Conservation (phyloP, 1,140 invertebrate species). For the Zaprionus nigranus region DNA sequence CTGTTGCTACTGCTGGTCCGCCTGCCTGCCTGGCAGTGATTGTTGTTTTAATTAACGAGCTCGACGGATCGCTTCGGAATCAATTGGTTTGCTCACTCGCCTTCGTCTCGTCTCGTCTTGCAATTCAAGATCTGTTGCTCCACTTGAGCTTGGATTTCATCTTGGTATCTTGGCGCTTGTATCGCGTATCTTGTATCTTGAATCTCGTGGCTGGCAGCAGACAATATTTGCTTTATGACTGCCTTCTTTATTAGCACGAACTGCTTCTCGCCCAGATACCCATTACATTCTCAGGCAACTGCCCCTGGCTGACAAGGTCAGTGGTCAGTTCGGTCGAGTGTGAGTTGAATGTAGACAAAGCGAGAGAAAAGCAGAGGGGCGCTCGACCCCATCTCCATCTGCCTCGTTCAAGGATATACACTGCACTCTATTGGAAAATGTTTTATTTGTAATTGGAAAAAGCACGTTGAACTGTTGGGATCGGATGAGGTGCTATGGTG, state of each 20-base stretch:
- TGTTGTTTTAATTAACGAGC: conserved; percentile 80
- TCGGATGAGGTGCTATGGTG: background rate
- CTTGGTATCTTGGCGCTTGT: conserved; percentile 26
- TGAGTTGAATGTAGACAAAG: conserved; percentile 40
- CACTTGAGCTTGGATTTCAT: conserved; percentile 49
- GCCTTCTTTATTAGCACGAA: conserved; percentile 49
- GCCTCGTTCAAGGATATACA: too few relatives aligned
- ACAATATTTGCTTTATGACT: conserved; percentile 48
- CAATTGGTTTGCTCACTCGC: conserved; percentile 45
- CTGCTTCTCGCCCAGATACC: conserved; percentile 30
- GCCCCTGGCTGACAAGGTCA: conserved; percentile 2
- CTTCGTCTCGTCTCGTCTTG: background rate
- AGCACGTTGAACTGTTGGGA: conserved; percentile 8
- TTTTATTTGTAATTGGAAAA: background rate
- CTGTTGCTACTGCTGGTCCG: background rate
- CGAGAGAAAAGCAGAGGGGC: background rate
- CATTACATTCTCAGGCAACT: conserved; percentile 32
- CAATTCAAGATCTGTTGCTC: conserved; percentile 26
- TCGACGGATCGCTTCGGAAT: conserved; percentile 44
- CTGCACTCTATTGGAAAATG: background rate
- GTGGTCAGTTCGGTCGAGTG: background rate
- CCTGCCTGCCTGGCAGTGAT: conserved; percentile 44
- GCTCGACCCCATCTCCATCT: too few relatives aligned
- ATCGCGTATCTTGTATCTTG: conserved; percentile 26
- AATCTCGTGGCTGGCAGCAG: background rate